Evolutionary conservation across 2,888 invertebrate genomes (phyloP).

Genomic region (Sesamia inferens): DNA sequence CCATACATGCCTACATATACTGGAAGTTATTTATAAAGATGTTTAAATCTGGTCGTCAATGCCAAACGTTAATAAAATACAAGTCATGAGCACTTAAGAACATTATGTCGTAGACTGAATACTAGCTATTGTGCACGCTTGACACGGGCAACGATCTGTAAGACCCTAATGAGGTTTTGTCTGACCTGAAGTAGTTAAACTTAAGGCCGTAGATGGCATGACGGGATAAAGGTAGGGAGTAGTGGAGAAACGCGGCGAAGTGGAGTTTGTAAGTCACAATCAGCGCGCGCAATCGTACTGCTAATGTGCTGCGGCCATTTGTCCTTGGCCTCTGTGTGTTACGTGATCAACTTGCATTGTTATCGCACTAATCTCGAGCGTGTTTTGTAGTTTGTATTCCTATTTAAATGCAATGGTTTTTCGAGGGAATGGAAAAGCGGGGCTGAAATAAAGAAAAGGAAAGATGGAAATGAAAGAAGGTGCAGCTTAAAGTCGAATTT

Average conservation of each 20-base stretch:
- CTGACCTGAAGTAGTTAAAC: slow-evolving; percentile 59
- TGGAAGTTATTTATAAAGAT: slow-evolving; percentile 66
- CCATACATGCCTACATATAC: slow-evolving; percentile 28
- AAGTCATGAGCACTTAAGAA: slow-evolving; percentile 50
- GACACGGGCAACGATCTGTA: slow-evolving; percentile 38
- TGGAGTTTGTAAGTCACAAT: slow-evolving; percentile 61
- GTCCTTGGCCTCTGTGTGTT: slow-evolving; percentile 76
- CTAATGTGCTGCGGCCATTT: slow-evolving; percentile 71
- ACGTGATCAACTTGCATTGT: slow-evolving; percentile 63
- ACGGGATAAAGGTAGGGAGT: slow-evolving; percentile 66
- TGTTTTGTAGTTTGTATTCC: slow-evolving; percentile 31
- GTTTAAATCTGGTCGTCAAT: slow-evolving; percentile 67
- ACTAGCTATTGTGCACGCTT: slow-evolving; percentile 45
- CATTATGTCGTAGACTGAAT: slow-evolving; percentile 24
- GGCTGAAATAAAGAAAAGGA: slow-evolving; percentile 11
- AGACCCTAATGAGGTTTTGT: slow-evolving; percentile 60
- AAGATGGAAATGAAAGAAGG: background rate
- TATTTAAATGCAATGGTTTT: slow-evolving; percentile 31
- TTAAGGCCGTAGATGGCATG: slow-evolving; percentile 66
- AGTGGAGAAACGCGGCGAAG: slow-evolving; percentile 54
- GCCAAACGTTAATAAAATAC: slow-evolving; percentile 63
- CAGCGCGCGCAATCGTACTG: slow-evolving; percentile 68
- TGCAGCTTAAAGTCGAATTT: background rate
- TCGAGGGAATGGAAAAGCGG: slow-evolving; percentile 1
- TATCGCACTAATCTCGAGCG: slow-evolving; percentile 50